Evolutionary conservation across 1,140 invertebrate genomes (phyloP).

Genomic region (Drosophila teissieri): DNA sequence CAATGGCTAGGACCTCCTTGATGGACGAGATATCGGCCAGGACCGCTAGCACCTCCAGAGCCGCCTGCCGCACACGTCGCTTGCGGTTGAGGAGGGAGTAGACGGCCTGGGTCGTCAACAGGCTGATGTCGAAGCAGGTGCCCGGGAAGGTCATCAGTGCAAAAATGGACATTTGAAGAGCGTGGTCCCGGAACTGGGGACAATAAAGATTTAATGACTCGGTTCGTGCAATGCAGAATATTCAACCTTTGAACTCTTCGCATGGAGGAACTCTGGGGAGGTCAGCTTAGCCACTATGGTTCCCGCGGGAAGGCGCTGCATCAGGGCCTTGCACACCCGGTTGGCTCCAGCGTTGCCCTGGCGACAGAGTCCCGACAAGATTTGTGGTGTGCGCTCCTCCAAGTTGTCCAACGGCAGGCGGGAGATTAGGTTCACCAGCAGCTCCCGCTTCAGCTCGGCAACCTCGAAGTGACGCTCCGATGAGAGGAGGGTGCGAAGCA

Average conservation of each 20-base stretch:
- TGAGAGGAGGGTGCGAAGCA: slow-evolving; percentile 87
- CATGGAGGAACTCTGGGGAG: slow-evolving; percentile 87
- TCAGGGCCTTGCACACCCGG: slow-evolving; percentile 87
- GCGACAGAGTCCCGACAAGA: slow-evolving; percentile 87
- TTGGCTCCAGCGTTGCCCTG: slow-evolving; percentile 87
- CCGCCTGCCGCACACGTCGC: slow-evolving; percentile 90
- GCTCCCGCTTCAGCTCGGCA: slow-evolving; percentile 71
- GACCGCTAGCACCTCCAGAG: slow-evolving; percentile 92
- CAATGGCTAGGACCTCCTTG: slow-evolving; percentile 85
- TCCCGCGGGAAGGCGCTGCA: slow-evolving; percentile 88
- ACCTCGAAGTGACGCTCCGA: slow-evolving; percentile 83
- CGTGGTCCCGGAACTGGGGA: slow-evolving; percentile 89
- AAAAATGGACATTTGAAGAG: slow-evolving; percentile 91
- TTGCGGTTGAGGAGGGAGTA: slow-evolving; percentile 88
- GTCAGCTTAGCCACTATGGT: slow-evolving; percentile 88
- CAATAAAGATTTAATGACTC: background rate
- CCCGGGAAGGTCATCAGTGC: slow-evolving; percentile 92
- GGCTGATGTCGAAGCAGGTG: slow-evolving; percentile 90
- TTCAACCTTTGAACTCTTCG: slow-evolving; percentile 87
- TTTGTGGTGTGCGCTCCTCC: slow-evolving; percentile 84
- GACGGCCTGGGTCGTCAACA: slow-evolving; percentile 86
- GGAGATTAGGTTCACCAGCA: slow-evolving; percentile 81
- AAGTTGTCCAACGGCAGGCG: slow-evolving; percentile 82
- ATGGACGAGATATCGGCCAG: slow-evolving; percentile 90
- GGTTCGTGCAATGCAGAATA: background rate